Base-by-base conservation (phyloP, 2,888 invertebrate species). In the Mimachlamys varia region DNA sequence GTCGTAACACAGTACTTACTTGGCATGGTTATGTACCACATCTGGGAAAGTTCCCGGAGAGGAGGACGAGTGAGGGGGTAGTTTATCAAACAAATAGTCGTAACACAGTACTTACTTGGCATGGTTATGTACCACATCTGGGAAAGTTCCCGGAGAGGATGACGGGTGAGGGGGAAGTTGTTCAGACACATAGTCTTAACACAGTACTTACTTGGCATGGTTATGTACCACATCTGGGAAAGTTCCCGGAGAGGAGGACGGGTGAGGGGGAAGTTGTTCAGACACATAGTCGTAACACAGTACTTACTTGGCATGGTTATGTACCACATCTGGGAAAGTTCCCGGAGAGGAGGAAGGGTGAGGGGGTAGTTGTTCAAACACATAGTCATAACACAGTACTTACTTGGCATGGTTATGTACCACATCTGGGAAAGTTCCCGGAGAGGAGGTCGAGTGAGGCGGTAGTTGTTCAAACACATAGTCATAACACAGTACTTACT, bases 301-400 rank as follows among this genome's bases (percentile, higher is more conserved):
- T 93, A 91, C 0, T 97, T 53, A 53, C 53, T 53, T 13, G 19
- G 53, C 53, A 53, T 53, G 12, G 19, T 2, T 53, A 19, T 17
- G 13, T 13, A 53, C 17, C 13, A 53, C 19, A 10, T 53, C 53
- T 53, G 53, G 19, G 53, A 53, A 53, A 53, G 53, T 53, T 53
- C 53, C 53, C 15, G 53, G 53, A 12, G 19, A 53, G 53, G 5
- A 53, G 5, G 96, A 7, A 91, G 92, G 90, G 95, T 96, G n/a
- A 10, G 92, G 90, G 3, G 95, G 98, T 94, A 97, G 97, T 93
- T 97, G 97, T 87, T 97, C 97, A 0, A 97, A 92, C 3, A 92
- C 92, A 97, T 98, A 98, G 91, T 98, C 97, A 95, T 98, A 99
- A 87, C 98, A 97, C 27, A 98, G 97, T 53, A 53, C 53, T 53